Percentiles rank a stretch among this genome's conserved stretches.
Conservation (phyloP, 2,113 vertebrate species). For the Pipa parva region DNA sequence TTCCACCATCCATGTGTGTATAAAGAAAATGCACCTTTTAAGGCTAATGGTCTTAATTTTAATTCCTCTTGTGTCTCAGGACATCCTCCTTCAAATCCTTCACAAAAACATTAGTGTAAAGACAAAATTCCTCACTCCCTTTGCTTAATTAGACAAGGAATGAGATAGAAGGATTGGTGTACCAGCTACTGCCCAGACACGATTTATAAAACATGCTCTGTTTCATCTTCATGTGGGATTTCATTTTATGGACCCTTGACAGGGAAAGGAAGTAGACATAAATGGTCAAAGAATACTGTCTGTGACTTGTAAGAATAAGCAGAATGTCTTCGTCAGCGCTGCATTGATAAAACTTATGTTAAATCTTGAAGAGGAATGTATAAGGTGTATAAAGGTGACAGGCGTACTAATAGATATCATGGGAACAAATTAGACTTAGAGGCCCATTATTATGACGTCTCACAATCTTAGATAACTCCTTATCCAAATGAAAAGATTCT, state of each 20-base stretch:
- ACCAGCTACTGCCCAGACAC: slow-evolving; percentile 35
- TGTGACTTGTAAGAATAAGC: too few relatives aligned
- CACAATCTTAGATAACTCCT: too few relatives aligned
- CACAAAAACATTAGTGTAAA: slow-evolving; percentile 30
- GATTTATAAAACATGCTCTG: neutral
- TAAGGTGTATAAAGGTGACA: too few relatives aligned
- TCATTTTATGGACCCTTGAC: slow-evolving; percentile 23
- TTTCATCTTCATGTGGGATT: slow-evolving; percentile 21
- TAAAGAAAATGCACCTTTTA: slow-evolving; percentile 33
- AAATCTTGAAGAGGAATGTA: too few relatives aligned
- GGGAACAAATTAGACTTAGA: too few relatives aligned
- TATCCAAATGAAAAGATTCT: too few relatives aligned
- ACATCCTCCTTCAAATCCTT: slow-evolving; percentile 34
- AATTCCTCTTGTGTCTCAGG: slow-evolving; percentile 34
- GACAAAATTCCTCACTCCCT: slow-evolving; percentile 3
- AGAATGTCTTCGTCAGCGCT: too few relatives aligned
- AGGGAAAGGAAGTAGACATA: slow-evolving; percentile 19
- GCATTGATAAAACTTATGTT: too few relatives aligned
- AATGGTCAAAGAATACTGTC: too few relatives aligned
- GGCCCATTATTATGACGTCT: too few relatives aligned
- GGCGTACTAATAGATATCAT: too few relatives aligned
- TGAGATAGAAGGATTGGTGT: slow-evolving; percentile 30
- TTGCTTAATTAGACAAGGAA: slow-evolving; percentile 29
- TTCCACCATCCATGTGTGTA: slow-evolving; percentile 11
- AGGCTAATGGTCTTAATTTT: slow-evolving; percentile 33